Evolutionary conservation across 2,888 invertebrate species (phyloP).

Genomic region (Crepidodera aurea): DNA sequence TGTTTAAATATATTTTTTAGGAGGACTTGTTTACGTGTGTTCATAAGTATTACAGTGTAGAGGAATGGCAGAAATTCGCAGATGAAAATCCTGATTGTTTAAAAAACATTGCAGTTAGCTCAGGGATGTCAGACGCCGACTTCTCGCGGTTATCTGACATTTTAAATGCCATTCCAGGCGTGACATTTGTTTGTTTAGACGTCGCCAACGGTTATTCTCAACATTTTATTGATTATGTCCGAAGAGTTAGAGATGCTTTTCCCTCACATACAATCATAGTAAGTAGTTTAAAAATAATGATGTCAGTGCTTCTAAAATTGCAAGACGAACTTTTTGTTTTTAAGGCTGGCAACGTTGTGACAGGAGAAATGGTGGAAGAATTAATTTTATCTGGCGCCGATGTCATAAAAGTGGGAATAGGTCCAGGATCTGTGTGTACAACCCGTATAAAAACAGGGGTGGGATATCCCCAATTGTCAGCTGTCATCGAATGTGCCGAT

Average conservation of each 20-base stretch:
- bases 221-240: slow-evolving; percentile 87
- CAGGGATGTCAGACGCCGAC: slow-evolving; percentile 84
- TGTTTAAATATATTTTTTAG: too few species aligned
- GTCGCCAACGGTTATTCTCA: slow-evolving; percentile 96
- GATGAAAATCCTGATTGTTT: slow-evolving; percentile 71
- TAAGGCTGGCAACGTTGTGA: slow-evolving; percentile 95
- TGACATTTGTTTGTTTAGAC: slow-evolving; percentile 87
- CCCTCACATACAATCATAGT: slow-evolving; percentile 90
- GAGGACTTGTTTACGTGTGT: slow-evolving; percentile 87
- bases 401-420: slow-evolving; percentile 89
- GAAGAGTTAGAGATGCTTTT: slow-evolving; percentile 80
- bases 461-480: slow-evolving; percentile 90
- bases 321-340: too few species aligned
- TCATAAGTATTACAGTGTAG: slow-evolving; percentile 87
- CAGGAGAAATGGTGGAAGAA: slow-evolving; percentile 96
- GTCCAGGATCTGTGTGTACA: slow-evolving; percentile 91
- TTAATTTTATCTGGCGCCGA: slow-evolving; percentile 91
- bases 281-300: slow-evolving; percentile 64
- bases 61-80: slow-evolving; percentile 83
- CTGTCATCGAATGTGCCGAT: slow-evolving; percentile 93
- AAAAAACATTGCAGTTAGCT: slow-evolving; percentile 82
- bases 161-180: slow-evolving; percentile 71
- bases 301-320: background rate
- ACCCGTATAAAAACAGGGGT: slow-evolving; percentile 94
- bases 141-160: slow-evolving; percentile 73